A percentile compares a stretch with the other conserved stretches of the same genome.
Evolutionary conservation across 2,113 vertebrate genomes (phyloP).

Genomic region (Erpornis zantholeuca): DNA sequence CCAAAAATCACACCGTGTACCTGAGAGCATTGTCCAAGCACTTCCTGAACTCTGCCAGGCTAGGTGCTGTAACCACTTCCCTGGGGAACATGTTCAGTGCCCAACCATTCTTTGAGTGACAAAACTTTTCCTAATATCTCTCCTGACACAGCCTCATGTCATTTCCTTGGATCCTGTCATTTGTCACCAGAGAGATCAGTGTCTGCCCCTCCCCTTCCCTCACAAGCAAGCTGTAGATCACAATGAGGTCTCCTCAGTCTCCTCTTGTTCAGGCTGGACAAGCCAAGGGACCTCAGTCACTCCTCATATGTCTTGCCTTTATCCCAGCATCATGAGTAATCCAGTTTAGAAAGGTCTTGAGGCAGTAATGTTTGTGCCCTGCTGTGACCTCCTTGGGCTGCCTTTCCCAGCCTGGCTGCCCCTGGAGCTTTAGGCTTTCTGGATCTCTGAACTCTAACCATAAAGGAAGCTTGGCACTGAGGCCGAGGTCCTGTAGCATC

Average conservation of each 20-base stretch:
- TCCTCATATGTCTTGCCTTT: background rate
- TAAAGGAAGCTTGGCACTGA: background rate
- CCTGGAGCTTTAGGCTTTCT: background rate
- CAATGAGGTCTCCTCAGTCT: background rate
- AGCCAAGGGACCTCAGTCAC: background rate
- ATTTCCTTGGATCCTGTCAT: background rate
- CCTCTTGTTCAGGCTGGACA: background rate
- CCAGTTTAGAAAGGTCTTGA: background rate
- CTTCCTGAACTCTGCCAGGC: background rate
- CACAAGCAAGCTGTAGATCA: accelerated
- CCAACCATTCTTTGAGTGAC: background rate
- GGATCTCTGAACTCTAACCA: background rate
- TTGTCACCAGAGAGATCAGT: background rate
- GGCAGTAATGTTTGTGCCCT: background rate
- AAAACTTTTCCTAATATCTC: background rate
- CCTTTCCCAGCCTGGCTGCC: background rate
- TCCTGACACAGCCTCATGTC: background rate
- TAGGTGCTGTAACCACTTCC: background rate
- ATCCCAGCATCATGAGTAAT: background rate
- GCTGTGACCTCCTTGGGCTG: background rate
- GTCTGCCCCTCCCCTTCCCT: background rate
- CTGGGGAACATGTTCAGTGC: background rate
- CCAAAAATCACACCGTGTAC: background rate
- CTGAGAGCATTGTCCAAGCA: background rate
- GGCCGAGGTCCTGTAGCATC: background rate